These are phyloP conservation scores for Napeogenes inachia DNA, from an alignment of 2,888 invertebrate species.

Conservation along the genomic window DNA sequence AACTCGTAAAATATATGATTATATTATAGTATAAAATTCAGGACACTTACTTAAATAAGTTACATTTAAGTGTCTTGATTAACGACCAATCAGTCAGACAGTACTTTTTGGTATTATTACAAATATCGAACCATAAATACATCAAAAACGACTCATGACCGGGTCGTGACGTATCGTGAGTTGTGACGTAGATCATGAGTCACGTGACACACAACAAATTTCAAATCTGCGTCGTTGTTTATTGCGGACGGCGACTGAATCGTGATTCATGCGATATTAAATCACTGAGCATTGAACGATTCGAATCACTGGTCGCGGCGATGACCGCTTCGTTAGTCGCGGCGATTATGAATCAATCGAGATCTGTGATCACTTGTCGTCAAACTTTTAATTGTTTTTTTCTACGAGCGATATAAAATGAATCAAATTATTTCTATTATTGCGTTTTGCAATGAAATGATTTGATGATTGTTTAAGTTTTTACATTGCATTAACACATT, in stretches of 20 bases:
- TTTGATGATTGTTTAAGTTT: too few species aligned
- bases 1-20: too few species aligned
- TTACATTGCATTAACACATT: not conserved
- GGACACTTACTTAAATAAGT: too few species aligned
- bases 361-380: slow-evolving; percentile 3
- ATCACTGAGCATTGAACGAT: slow-evolving; percentile 22
- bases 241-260: slow-evolving; percentile 20
- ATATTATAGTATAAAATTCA: too few species aligned
- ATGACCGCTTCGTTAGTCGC: slow-evolving; percentile 20
- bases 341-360: slow-evolving; percentile 14
- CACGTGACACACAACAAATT: slow-evolving; percentile 29
- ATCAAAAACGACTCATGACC: slow-evolving; percentile 9
- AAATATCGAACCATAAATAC: slow-evolving; percentile 12
- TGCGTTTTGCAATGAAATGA: too few species aligned
- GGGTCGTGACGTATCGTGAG: not conserved
- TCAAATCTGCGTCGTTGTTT: slow-evolving; percentile 23
- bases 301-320: slow-evolving; percentile 19
- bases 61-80: too few species aligned
- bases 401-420: too few species aligned
- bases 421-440: too few species aligned
- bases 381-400: not conserved
- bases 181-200: slow-evolving; percentile 15
- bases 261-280: slow-evolving; percentile 23
- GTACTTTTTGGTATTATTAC: too few species aligned
- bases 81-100: too few species aligned